phyloP scores from a whole-genome alignment of 2,797 vertebrate species.

The Centropyge bicolor region DNA sequence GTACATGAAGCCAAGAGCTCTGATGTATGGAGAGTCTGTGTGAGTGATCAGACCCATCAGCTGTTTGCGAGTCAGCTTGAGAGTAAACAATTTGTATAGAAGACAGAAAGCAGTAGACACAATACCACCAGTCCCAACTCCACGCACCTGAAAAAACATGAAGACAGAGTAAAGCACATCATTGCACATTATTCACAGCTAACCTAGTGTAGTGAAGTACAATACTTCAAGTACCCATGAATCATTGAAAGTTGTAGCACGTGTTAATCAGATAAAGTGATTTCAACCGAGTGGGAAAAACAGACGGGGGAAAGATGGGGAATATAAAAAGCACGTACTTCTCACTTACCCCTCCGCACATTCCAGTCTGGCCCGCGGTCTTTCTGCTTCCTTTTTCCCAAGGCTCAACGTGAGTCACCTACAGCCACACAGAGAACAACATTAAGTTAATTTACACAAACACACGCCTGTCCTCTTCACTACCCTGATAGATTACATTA shows the following conservation, averaged over 20 bases:
- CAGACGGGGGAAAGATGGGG: constrained; percentile 46
- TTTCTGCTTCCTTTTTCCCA: constrained; percentile 99
- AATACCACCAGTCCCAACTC: constrained; percentile 98
- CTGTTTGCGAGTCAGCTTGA: constrained; percentile 99
- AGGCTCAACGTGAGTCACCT: constrained; percentile 97
- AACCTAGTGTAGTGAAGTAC: background rate
- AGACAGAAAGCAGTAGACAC: constrained; percentile 99
- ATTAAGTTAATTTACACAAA: background rate
- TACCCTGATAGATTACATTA: background rate
- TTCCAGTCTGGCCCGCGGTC: constrained; percentile 99
- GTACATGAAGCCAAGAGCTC: constrained; percentile 99
- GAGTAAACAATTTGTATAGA: constrained; percentile 98
- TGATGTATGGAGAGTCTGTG: constrained; percentile 97
- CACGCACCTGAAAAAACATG: constrained; percentile 89
- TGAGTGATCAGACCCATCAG: constrained; percentile 99
- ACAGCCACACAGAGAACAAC: constrained; percentile 13
- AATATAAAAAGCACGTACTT: constrained; percentile 96
- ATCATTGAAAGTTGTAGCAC: accelerated
- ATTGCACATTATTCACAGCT: background rate
- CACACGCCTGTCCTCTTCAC: background rate
- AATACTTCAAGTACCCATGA: background rate
- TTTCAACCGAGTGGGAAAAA: constrained; percentile 1
- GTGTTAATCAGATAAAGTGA: background rate
- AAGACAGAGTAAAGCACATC: constrained; percentile 18
- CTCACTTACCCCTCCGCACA: constrained; percentile 99